Percentiles rank a stretch among this genome's conserved stretches.
phyloP scores from a whole-genome alignment of 2,797 vertebrate species.

The Poeciliopsis paucimaculata region DNA sequence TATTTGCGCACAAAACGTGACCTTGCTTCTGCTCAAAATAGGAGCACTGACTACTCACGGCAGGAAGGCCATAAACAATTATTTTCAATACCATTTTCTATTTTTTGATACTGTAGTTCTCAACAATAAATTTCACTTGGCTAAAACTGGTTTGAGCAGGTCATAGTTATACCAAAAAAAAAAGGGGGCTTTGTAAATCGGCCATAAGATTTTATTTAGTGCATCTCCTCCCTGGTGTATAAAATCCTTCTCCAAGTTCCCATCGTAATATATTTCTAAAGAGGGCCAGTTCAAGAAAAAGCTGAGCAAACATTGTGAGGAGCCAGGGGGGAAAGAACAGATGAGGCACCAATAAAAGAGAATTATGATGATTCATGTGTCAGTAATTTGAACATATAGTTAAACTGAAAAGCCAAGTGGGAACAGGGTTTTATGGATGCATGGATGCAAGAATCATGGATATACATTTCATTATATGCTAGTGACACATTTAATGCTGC shows the following conservation, averaged over 20 bases:
- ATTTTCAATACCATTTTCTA: background rate
- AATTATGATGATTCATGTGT: conserved; percentile 40
- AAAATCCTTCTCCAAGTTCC: background rate
- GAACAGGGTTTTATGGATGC: conserved; percentile 31
- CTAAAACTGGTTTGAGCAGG: background rate
- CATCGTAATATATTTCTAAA: background rate
- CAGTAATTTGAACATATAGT: conserved; percentile 45
- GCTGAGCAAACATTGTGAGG: background rate
- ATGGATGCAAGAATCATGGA: conserved; percentile 36
- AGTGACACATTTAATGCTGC: conserved; percentile 41
- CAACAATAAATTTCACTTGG: background rate
- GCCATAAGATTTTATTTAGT: background rate
- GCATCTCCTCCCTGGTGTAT: background rate
- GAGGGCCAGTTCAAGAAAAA: conserved; percentile 13
- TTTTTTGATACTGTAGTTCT: background rate
- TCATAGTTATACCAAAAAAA: background rate
- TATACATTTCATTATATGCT: conserved; percentile 55
- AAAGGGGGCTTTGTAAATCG: background rate
- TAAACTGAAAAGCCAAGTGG: conserved; percentile 48
- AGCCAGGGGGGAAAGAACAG: conserved; percentile 9
- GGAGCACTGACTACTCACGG: background rate
- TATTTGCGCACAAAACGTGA: background rate
- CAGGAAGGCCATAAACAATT: background rate
- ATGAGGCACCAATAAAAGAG: background rate
- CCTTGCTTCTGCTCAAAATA: background rate